These are phyloP conservation scores for Gallinago undulata DNA, from an alignment of 2,113 vertebrate genomes.

Conservation along the genomic window DNA sequence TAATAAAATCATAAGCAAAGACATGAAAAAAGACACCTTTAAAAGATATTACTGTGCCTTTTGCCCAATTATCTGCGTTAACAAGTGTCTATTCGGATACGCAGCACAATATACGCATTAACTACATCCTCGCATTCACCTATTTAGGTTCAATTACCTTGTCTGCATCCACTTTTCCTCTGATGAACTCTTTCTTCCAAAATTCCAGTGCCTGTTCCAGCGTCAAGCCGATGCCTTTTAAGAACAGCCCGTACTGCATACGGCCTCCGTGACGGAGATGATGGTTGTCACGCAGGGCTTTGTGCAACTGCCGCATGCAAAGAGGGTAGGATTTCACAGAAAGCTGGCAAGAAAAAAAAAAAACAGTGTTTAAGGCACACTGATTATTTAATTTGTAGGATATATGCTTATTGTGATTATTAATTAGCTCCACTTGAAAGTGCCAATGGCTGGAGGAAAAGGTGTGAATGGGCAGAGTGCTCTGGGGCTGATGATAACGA, in stretches of 20 bases:
- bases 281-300: constrained; percentile 86
- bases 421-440: constrained; percentile 9
- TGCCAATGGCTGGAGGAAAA: neutral
- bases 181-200: constrained; percentile 93
- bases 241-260: constrained; percentile 96
- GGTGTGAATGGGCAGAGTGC: neutral
- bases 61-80: neutral
- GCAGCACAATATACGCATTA: neutral
- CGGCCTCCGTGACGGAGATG: constrained; percentile 95
- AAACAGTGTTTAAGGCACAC: neutral
- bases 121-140: neutral
- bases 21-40: neutral
- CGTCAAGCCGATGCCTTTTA: constrained; percentile 94
- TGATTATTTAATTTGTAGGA: neutral
- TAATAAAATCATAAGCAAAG: neutral
- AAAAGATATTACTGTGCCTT: neutral
- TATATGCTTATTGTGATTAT: neutral
- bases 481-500: neutral
- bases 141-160: constrained; percentile 79
- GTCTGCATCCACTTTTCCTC: constrained; percentile 93
- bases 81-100: neutral
- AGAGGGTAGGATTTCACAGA: constrained; percentile 89
- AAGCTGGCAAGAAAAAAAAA: constrained; percentile 74
- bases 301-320: constrained; percentile 95
- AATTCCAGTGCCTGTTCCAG: constrained; percentile 95